phyloP scores from a whole-genome alignment of 2,113 vertebrate species.

The Spizaetus ornatus region DNA sequence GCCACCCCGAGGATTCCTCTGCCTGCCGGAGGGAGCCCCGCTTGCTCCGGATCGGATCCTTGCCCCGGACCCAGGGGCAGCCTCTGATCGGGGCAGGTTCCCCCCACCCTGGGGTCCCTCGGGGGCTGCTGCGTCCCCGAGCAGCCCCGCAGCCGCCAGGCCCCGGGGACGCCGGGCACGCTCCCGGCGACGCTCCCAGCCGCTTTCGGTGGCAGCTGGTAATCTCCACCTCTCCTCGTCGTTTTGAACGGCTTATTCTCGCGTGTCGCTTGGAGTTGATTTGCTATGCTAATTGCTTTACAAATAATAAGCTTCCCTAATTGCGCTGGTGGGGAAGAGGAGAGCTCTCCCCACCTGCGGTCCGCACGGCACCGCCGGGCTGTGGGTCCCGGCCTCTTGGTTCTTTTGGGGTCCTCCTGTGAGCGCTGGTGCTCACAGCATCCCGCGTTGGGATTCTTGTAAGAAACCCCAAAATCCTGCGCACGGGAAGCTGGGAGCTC shows the following conservation, averaged over 20 bases:
- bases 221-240: background rate
- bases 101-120: background rate
- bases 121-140: background rate
- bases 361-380: rapidly evolving
- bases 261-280: background rate
- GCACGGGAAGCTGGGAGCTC: rapidly evolving
- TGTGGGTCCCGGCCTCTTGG: background rate
- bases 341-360: background rate
- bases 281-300: slow-evolving; percentile 19
- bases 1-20: background rate
- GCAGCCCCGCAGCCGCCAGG: background rate
- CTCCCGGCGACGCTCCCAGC: background rate
- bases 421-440: background rate
- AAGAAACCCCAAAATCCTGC: rapidly evolving
- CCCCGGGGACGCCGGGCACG: background rate
- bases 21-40: background rate
- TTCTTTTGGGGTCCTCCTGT: no score
- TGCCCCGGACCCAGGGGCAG: rapidly evolving
- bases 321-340: background rate
- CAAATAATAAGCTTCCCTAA: slow-evolving; percentile 13
- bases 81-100: background rate
- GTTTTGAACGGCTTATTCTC: background rate
- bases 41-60: rapidly evolving
- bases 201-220: background rate
- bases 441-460: rapidly evolving